Evolutionary conservation across 2,113 vertebrate genomes (phyloP).

Genomic region (Chiloscyllium plagiosum): DNA sequence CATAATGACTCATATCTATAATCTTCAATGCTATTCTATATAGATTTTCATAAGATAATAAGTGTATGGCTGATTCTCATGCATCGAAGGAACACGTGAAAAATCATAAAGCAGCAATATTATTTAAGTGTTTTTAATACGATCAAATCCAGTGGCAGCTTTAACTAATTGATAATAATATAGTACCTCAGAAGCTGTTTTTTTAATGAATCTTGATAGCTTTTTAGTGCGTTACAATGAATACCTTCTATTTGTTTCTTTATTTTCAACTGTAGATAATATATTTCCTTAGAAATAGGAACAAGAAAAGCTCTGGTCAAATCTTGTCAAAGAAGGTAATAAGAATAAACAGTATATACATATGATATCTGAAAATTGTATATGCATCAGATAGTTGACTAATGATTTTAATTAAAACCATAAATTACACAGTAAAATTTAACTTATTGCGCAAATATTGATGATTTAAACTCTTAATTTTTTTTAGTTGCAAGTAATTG

Average conservation of each 20-base stretch:
- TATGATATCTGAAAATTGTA: too few species aligned
- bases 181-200: not conserved
- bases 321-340: not conserved
- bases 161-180: not conserved
- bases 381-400: not conserved
- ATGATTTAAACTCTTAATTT: not conserved
- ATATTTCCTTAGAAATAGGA: not conserved
- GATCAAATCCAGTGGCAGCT: not conserved
- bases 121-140: not conserved
- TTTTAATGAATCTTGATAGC: not conserved
- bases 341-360: not conserved
- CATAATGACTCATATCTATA: too few species aligned
- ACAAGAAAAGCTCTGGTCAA: not conserved
- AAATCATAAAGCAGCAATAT: not conserved
- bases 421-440: not conserved
- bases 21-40: not conserved
- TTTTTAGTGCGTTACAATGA: not conserved
- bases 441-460: not conserved
- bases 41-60: not conserved
- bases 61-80: not conserved
- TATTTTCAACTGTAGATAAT: not conserved
- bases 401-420: not conserved
- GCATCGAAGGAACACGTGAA: not conserved
- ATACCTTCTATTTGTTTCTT: not conserved
- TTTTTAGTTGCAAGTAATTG: too few species aligned